Evolutionary conservation across 2,113 vertebrate species (phyloP).

Genomic region (Semnornis frantzii): DNA sequence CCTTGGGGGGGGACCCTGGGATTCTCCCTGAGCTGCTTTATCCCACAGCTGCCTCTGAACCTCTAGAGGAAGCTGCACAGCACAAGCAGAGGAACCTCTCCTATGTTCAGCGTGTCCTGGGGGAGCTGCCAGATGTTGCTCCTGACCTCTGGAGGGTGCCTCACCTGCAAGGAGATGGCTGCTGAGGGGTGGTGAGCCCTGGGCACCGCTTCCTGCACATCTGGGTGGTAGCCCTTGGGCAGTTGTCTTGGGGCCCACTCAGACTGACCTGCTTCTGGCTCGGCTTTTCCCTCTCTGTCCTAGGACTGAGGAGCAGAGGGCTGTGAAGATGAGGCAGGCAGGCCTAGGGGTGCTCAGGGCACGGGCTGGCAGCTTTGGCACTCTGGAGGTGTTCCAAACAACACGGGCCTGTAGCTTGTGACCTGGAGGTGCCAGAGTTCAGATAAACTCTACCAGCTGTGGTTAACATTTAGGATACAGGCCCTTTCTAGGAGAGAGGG

Average conservation of each 20-base stretch:
- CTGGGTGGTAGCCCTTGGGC: neutral
- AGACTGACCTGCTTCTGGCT: neutral
- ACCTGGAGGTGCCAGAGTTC: neutral
- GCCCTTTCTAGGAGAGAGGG: neutral
- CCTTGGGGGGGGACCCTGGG: neutral
- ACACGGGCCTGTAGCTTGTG: fast-evolving
- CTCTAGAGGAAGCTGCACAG: neutral
- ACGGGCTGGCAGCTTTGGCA: neutral
- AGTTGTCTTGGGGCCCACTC: fast-evolving
- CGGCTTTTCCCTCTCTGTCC: neutral
- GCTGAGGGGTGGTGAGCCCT: neutral
- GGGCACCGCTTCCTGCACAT: neutral
- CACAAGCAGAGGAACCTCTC: neutral
- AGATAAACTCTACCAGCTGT: neutral
- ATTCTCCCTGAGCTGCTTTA: neutral
- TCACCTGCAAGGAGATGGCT: fast-evolving
- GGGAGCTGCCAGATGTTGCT: neutral
- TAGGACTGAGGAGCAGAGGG: neutral
- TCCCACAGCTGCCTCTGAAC: neutral
- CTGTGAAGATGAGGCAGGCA: fast-evolving
- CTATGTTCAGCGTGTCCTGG: neutral
- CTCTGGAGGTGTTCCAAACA: neutral
- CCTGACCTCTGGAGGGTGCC: neutral
- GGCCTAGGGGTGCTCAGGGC: neutral
- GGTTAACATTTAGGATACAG: neutral